A percentile compares a stretch with the other conserved stretches of the same genome.
Evolutionary conservation across 2,888 invertebrate genomes (phyloP).

Genomic region (Petrolisthes manimaculis): DNA sequence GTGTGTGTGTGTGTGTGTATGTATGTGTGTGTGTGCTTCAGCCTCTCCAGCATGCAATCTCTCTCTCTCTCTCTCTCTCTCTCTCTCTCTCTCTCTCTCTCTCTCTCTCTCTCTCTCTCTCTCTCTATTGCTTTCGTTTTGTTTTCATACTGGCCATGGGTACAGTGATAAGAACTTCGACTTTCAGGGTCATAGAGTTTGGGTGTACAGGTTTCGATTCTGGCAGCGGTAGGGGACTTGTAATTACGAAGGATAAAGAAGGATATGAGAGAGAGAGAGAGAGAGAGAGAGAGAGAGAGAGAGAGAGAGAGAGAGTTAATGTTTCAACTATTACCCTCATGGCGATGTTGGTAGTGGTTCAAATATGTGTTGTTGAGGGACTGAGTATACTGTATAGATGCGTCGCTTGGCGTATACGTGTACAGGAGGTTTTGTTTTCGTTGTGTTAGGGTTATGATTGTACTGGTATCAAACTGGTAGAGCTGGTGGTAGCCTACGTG

Average conservation of each 20-base stretch:
- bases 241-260: too few relatives aligned
- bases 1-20: neutral
- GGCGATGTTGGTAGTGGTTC: too few relatives aligned
- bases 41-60: neutral
- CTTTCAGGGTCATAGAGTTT: neutral
- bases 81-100: neutral
- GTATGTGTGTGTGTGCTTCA: too few relatives aligned
- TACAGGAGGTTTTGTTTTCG: too few relatives aligned
- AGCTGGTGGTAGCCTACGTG: too few relatives aligned
- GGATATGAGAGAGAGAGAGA: neutral
- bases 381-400: too few relatives aligned
- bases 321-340: too few relatives aligned
- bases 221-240: neutral
- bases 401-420: too few relatives aligned
- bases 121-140: conserved; percentile 2
- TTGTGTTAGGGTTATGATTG: too few relatives aligned
- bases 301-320: neutral
- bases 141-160: neutral
- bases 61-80: too few relatives aligned
- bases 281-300: neutral
- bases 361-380: too few relatives aligned
- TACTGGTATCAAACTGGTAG: too few relatives aligned
- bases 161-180: neutral
- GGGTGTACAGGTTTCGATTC: neutral
- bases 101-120: neutral